These are phyloP conservation scores for Danio rerio DNA, from an alignment of 2,113 vertebrate genomes.

Conservation along the genomic window DNA sequence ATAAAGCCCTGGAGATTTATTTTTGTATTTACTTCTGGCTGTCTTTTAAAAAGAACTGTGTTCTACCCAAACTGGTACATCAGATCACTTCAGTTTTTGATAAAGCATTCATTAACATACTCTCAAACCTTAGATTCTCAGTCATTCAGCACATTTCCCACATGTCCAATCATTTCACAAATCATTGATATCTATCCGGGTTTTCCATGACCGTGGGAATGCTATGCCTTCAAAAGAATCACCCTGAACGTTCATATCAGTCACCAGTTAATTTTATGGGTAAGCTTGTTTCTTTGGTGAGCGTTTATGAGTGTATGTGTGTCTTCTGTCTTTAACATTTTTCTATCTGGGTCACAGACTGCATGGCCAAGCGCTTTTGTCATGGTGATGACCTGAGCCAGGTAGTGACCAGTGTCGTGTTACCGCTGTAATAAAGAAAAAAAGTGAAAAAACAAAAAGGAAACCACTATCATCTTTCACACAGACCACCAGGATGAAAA, in stretches of 20 bases:
- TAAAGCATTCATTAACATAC: neutral
- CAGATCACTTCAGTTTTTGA: neutral
- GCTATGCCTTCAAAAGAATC: constrained; percentile 16
- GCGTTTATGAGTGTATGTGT: constrained; percentile 14
- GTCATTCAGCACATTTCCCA: neutral
- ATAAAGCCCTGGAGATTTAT: constrained; percentile 53
- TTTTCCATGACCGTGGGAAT: constrained; percentile 23
- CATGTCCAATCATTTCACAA: neutral
- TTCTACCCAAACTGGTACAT: neutral
- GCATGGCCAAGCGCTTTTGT: constrained; percentile 49
- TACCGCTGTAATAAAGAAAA: constrained; percentile 35
- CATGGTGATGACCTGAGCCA: constrained; percentile 51
- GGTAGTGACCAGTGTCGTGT: constrained; percentile 46
- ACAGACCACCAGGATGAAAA: constrained; percentile 14
- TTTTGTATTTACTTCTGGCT: neutral
- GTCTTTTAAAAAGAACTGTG: constrained; percentile 11
- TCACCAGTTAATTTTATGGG: neutral
- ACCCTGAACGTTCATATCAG: constrained; percentile 14
- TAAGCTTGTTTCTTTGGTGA: constrained; percentile 22
- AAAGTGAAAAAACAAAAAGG: neutral
- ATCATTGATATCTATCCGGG: neutral
- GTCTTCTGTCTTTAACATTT: constrained; percentile 12
- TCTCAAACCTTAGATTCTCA: neutral
- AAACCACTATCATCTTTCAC: constrained; percentile 36
- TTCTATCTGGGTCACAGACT: constrained; percentile 39